Percentiles rank a stretch among this genome's conserved stretches.
phyloP scores from a whole-genome alignment of 2,888 invertebrate genomes.

The Acleris laterana region DNA sequence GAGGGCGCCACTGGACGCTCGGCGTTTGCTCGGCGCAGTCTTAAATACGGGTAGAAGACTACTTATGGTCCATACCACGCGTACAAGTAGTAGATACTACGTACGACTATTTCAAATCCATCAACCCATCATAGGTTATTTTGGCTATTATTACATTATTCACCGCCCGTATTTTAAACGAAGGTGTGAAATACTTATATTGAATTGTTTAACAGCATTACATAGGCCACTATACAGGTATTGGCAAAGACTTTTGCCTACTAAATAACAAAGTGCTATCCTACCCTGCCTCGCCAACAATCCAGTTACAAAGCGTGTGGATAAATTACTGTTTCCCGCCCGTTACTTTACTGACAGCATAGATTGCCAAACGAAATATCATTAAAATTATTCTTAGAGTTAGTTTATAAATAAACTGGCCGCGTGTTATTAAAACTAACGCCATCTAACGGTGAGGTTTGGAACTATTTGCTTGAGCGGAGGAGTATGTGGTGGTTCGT shows the following conservation, averaged over 20 bases:
- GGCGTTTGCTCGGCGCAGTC: too few relatives aligned
- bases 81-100: too few relatives aligned
- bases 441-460: constrained; percentile 44
- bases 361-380: constrained; percentile 50
- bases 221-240: neutral
- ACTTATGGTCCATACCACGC: too few relatives aligned
- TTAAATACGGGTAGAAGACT: too few relatives aligned
- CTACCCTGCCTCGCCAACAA: neutral
- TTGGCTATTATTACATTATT: too few relatives aligned
- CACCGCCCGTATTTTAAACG: too few relatives aligned
- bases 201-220: neutral
- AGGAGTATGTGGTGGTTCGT: neutral
- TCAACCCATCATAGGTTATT: too few relatives aligned
- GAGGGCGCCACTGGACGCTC: too few relatives aligned
- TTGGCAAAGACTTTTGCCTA: neutral
- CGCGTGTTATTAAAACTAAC: constrained; percentile 30
- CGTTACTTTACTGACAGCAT: constrained; percentile 30
- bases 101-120: too few relatives aligned
- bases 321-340: constrained; percentile 15
- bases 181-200: neutral
- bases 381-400: constrained; percentile 44
- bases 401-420: constrained; percentile 34
- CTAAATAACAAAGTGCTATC: neutral
- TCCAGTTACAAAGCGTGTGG: neutral
- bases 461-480: constrained; percentile 13